These are phyloP conservation scores for Atta cephalotes DNA, from an alignment of 1,140 invertebrate genomes.

Conservation along the genomic window DNA sequence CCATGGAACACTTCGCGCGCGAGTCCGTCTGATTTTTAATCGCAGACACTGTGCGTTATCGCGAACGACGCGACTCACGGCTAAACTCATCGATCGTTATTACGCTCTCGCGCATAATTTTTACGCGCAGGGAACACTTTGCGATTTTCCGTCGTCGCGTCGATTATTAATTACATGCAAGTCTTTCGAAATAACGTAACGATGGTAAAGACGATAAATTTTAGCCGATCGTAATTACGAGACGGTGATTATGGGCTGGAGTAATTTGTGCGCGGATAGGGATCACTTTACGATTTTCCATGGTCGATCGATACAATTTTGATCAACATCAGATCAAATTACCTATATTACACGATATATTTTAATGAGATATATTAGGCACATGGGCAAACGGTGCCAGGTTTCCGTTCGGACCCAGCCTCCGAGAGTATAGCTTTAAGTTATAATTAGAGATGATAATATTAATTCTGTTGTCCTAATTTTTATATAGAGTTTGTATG, in stretches of 20 bases:
- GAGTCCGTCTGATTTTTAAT: conserved; percentile 40
- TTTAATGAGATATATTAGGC: conserved; percentile 51
- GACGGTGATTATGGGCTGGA: conserved; percentile 48
- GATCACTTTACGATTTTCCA: conserved; percentile 59
- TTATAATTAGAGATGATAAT: conserved; percentile 55
- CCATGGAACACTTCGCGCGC: conserved; percentile 30
- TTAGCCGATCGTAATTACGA: conserved; percentile 48
- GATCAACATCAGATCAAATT: conserved; percentile 57
- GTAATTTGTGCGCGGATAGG: conserved; percentile 55
- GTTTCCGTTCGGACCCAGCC: neutral
- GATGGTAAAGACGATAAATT: conserved; percentile 51
- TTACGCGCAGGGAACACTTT: conserved; percentile 46
- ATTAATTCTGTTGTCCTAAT: neutral
- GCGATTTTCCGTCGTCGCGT: conserved; percentile 52
- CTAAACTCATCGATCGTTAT: conserved; percentile 17
- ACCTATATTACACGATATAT: conserved; percentile 56
- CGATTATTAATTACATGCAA: conserved; percentile 46
- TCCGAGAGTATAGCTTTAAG: neutral
- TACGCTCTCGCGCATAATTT: conserved; percentile 47
- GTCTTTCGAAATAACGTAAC: conserved; percentile 38
- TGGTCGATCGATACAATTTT: conserved; percentile 61
- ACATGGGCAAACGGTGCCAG: conserved; percentile 19
- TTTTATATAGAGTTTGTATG: neutral
- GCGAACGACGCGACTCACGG: conserved; percentile 8
- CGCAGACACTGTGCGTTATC: conserved; percentile 24